Percentiles rank a stretch among this genome's conserved stretches.
phyloP scores from a whole-genome alignment of 2,888 invertebrate species.

The Phortica magna region DNA sequence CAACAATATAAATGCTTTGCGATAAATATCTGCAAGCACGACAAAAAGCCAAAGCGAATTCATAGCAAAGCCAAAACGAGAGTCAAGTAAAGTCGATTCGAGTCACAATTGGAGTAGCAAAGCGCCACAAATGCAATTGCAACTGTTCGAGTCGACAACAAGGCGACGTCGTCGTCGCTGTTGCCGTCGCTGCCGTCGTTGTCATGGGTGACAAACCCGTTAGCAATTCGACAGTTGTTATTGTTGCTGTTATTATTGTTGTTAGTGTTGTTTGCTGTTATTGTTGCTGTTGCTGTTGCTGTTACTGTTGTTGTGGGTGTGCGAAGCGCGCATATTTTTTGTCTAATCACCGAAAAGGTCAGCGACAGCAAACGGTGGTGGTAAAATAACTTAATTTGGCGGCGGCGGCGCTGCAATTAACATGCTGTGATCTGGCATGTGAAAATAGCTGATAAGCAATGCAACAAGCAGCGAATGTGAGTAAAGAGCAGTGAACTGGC shows the following conservation, averaged over 20 bases:
- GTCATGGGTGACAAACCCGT: conserved; percentile 19
- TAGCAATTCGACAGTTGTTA: conserved; percentile 15
- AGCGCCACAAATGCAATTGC: conserved; percentile 41
- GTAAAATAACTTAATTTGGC: conserved; percentile 67
- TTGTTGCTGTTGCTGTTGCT: not conserved
- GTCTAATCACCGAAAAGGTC: conserved; percentile 57
- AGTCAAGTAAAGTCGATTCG: conserved; percentile 5
- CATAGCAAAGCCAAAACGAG: conserved; percentile 51
- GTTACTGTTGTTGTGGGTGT: conserved; percentile 19
- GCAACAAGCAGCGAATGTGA: conserved; percentile 16
- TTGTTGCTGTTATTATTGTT: not conserved
- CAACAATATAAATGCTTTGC: conserved; percentile 27
- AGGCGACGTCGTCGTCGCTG: not conserved
- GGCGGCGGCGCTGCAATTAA: conserved; percentile 64
- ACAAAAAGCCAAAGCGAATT: conserved; percentile 37
- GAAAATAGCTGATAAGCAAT: conserved; percentile 54
- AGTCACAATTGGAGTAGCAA: conserved; percentile 55
- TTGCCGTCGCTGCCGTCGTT: not conserved
- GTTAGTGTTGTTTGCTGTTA: not conserved
- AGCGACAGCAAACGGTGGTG: conserved; percentile 57
- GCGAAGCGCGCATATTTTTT: conserved; percentile 6
- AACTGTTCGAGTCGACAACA: not conserved
- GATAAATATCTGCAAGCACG: conserved; percentile 64
- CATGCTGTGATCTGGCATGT: conserved; percentile 57
- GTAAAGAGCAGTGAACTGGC: conserved; percentile 16